These are phyloP conservation scores for Schmidtea mediterranea DNA, from an alignment of 1,140 invertebrate species.

Conservation along the genomic window DNA sequence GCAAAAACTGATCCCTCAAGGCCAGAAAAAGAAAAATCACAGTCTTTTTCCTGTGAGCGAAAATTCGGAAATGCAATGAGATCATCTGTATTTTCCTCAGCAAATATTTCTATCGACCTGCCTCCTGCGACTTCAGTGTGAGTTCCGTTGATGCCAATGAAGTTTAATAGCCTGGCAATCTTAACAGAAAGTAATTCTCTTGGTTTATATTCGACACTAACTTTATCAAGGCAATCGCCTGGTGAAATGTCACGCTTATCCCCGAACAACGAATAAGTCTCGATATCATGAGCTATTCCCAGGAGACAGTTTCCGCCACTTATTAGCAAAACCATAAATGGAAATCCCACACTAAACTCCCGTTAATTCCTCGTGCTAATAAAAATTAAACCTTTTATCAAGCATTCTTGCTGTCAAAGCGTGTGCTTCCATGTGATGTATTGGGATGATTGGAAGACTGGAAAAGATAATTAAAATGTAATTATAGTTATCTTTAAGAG, in stretches of 20 bases:
- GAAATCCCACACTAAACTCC: conserved; percentile 39
- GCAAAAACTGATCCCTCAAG: conserved; percentile 28
- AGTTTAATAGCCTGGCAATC: background rate
- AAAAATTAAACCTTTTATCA: conserved; percentile 21
- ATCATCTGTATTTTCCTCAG: conserved; percentile 38
- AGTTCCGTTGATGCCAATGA: background rate
- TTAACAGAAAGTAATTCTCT: too few species aligned
- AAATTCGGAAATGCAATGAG: conserved; percentile 35
- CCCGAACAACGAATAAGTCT: conserved; percentile 51
- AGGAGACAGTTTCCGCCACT: conserved; percentile 63
- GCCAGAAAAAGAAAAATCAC: conserved; percentile 58
- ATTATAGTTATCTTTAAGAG: too few species aligned
- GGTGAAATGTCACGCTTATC: conserved; percentile 52
- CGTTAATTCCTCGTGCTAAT: background rate
- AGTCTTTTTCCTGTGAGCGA: conserved; percentile 34
- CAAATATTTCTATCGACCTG: conserved; percentile 49
- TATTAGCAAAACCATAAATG: conserved; percentile 58
- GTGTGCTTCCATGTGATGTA: conserved; percentile 96
- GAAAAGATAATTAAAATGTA: conserved; percentile 9
- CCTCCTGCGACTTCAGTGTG: conserved; percentile 34
- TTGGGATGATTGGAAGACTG: conserved; percentile 61
- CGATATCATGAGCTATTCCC: conserved; percentile 42
- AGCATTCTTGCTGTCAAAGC: conserved; percentile 56
- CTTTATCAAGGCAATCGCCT: conserved; percentile 68
- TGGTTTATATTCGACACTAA: conserved; percentile 21